These are phyloP conservation scores for Poeciliopsis turneri DNA, from an alignment of 2,797 vertebrate species.

Conservation along the genomic window DNA sequence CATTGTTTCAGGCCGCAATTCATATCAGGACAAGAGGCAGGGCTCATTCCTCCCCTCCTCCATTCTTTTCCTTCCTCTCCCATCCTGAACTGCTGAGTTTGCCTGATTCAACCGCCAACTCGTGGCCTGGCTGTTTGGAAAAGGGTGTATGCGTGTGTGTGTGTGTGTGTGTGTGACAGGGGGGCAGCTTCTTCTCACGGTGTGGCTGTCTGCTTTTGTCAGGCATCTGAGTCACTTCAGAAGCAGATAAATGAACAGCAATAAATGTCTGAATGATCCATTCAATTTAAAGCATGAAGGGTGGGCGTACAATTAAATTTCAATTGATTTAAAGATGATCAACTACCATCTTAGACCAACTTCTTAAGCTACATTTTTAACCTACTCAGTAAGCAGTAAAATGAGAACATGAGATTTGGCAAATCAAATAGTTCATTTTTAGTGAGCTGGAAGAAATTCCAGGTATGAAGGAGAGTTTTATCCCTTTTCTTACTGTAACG, in stretches of 20 bases:
- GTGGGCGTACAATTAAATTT: neutral
- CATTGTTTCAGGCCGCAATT: constrained; percentile 71
- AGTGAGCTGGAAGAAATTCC: neutral
- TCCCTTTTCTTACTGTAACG: neutral
- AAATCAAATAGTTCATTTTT: neutral
- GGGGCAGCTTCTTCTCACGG: constrained; percentile 55
- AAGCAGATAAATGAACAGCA: neutral
- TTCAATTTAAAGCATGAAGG: neutral
- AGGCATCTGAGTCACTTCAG: constrained; percentile 37
- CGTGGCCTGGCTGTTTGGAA: constrained; percentile 61
- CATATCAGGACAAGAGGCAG: constrained; percentile 66
- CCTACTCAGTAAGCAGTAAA: neutral
- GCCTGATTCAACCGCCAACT: constrained; percentile 64
- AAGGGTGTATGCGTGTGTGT: constrained; percentile 8
- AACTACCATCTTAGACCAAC: neutral
- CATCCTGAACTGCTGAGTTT: constrained; percentile 73
- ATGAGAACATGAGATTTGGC: neutral
- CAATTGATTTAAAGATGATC: neutral
- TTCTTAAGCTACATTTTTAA: neutral
- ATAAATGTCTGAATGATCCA: neutral
- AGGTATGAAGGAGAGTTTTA: neutral
- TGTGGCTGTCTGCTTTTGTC: constrained; percentile 31
- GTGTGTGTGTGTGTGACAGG: constrained; percentile 5
- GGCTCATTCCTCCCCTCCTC: constrained; percentile 67
- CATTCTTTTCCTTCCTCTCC: constrained; percentile 72